Base-by-base conservation (phyloP, 1,140 invertebrate species). In the Listronotus bonariensis region DNA sequence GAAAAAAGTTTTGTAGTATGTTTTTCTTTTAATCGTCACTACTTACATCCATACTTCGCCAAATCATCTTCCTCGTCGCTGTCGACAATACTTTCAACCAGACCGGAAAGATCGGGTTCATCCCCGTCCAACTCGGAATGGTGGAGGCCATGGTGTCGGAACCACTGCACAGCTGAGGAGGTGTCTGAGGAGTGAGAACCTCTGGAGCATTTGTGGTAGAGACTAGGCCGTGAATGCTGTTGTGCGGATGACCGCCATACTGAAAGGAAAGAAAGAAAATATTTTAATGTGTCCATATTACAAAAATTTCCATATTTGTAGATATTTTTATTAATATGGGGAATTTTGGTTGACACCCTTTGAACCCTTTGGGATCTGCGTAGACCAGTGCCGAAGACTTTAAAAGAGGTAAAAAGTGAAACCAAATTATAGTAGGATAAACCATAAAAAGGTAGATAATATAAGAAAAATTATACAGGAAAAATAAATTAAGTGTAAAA, bases 81-180 rank as follows among this genome's bases (percentile, higher is more conserved):
- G 79, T 99, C 97, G 0, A 97, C 96, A 62, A 94, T 88, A 60
- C 94, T 96, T 81, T 98, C 96, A 1, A 95, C 88, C 46, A 98
- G 87, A 34, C 95, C 95, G 20, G 92, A 92, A 14, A 97, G 84
- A 80, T 97, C 96, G 34, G 95, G 88, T 77, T 96, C 94, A 72
- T 95, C 92, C 43, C 89, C 88, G 80, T 93, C 92, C 67, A 91
- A 85, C 59, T 93, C 89, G 69, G 89, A 90, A 77, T 93, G 92
- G 92, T 90, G 49, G 90, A 92, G 73, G 94, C 94, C 93, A 97
- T 97, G 65, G 95, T 96, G 82, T 97, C 95, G 52, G 93, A 96
- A 32, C 95, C 95, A 73, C 92, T 95, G 79, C 97, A 97, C n/a
- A 42, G 93, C 95, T 65, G 93, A 96, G 78, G 92, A 96, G 3